These are phyloP conservation scores for Amphiprion ocellaris DNA, from an alignment of 2,113 vertebrate species.

Conservation along the genomic window DNA sequence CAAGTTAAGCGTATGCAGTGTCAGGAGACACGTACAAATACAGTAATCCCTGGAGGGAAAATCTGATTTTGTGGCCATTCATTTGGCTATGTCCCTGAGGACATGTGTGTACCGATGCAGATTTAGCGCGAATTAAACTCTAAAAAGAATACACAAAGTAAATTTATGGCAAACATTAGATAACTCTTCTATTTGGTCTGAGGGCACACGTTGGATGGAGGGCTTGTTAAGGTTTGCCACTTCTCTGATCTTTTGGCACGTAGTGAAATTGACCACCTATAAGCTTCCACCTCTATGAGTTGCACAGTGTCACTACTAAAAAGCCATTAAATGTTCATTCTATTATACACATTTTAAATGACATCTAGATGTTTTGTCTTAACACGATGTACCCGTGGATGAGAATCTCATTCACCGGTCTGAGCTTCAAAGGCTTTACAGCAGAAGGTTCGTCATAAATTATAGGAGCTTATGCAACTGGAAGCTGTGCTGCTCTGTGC, in stretches of 20 bases:
- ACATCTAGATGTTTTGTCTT: neutral
- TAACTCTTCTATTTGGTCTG: neutral
- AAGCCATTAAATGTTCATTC: neutral
- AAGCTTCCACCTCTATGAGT: neutral
- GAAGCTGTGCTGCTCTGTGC: conserved; percentile 25
- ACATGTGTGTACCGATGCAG: neutral
- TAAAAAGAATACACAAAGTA: neutral
- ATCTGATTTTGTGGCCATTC: neutral
- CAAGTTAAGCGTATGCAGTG: neutral
- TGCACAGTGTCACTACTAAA: neutral
- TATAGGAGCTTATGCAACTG: conserved; percentile 24
- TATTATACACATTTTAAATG: neutral
- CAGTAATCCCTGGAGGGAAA: neutral
- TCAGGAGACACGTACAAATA: neutral
- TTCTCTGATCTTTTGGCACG: neutral
- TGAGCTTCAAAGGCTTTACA: conserved; percentile 44
- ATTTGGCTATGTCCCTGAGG: neutral
- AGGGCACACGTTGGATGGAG: neutral
- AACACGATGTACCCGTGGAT: neutral
- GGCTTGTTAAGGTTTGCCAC: neutral
- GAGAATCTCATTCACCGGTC: conserved; percentile 4
- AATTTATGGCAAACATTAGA: neutral
- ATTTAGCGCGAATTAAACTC: neutral
- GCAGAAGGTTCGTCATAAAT: conserved; percentile 15
- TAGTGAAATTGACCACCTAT: neutral